Percentiles rank a stretch among this genome's conserved stretches.
phyloP scores from a whole-genome alignment of 30 jellyfish, hydroid and myxozoan species.

The Sanderia malayensis region DNA sequence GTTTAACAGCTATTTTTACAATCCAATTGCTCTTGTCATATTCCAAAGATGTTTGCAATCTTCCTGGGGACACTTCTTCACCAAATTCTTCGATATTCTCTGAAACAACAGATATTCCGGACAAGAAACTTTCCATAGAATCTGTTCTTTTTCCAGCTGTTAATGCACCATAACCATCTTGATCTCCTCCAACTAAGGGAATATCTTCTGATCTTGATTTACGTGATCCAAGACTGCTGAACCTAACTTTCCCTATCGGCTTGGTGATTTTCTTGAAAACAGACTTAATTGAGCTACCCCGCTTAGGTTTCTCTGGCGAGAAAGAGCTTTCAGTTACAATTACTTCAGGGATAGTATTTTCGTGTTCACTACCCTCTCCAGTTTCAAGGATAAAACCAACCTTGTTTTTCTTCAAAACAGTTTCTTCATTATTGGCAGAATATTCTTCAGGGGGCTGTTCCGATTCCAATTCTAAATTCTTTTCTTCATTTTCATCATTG shows the following conservation, averaged over 20 bases:
- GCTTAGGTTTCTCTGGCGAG: slow-evolving; percentile 51
- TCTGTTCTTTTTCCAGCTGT: slow-evolving; percentile 49
- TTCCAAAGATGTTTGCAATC: slow-evolving; percentile 74
- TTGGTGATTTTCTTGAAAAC: slow-evolving; percentile 72
- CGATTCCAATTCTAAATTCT: too few relatives aligned
- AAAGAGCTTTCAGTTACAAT: slow-evolving; percentile 70
- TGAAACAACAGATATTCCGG: slow-evolving; percentile 82
- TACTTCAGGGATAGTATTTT: slow-evolving; percentile 38
- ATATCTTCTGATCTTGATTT: slow-evolving; percentile 23
- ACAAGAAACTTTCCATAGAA: slow-evolving; percentile 93
- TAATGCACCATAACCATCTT: slow-evolving; percentile 45
- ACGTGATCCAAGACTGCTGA: slow-evolving; percentile 74
- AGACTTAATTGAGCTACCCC: slow-evolving; percentile 59
- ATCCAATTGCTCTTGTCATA: slow-evolving; percentile 81
- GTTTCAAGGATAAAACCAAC: neutral
- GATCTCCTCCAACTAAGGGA: slow-evolving; percentile 49
- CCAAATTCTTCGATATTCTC: slow-evolving; percentile 91
- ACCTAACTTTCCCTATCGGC: slow-evolving; percentile 84
- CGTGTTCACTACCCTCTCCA: slow-evolving; percentile 9
- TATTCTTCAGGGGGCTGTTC: slow-evolving; percentile 6
- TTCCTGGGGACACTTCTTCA: slow-evolving; percentile 90
- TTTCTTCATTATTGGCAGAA: neutral
- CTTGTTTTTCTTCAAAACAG: neutral
- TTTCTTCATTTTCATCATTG: slow-evolving; percentile 18
- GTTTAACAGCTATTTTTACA: slow-evolving; percentile 85